Conservation (phyloP, 2,797 vertebrate species). For the Kryptopterus vitreolus region DNA sequence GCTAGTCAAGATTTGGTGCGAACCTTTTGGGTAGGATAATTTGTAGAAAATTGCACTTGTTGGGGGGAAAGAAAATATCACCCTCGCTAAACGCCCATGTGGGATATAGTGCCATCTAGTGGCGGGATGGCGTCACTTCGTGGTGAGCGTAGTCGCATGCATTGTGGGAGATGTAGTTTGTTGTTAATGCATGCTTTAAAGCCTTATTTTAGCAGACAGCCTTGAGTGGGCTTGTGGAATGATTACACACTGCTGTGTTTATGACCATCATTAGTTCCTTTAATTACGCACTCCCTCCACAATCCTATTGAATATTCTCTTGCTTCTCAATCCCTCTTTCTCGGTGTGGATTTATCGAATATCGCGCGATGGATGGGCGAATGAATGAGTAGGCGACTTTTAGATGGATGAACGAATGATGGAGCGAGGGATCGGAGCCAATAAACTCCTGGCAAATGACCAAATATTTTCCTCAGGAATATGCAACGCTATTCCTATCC, state of each 20-base stretch:
- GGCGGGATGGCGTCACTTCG: too few relatives aligned
- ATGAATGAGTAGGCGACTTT: neutral
- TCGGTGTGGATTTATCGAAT: neutral
- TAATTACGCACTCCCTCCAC: constrained; percentile 17
- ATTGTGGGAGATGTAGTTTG: too few relatives aligned
- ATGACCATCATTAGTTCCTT: constrained; percentile 31
- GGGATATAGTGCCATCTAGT: too few relatives aligned
- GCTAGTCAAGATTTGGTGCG: too few relatives aligned
- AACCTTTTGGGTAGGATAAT: too few relatives aligned
- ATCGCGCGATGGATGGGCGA: constrained; percentile 20
- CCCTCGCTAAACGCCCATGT: too few relatives aligned
- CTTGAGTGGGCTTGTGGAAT: neutral
- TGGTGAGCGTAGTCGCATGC: too few relatives aligned
- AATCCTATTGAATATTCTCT: neutral
- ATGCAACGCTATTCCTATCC: neutral
- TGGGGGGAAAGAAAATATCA: too few relatives aligned
- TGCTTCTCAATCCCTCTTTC: constrained; percentile 10
- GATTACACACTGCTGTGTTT: constrained; percentile 8
- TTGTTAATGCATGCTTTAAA: too few relatives aligned
- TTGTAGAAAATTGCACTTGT: too few relatives aligned
- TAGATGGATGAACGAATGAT: constrained; percentile 2
- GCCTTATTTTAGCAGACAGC: too few relatives aligned
- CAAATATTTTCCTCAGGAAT: neutral
- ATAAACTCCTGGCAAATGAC: neutral
- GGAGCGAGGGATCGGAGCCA: neutral